Conservation (phyloP, 37 sponge, comb jelly and placozoan species). For the Haliclona indistincta region DNA sequence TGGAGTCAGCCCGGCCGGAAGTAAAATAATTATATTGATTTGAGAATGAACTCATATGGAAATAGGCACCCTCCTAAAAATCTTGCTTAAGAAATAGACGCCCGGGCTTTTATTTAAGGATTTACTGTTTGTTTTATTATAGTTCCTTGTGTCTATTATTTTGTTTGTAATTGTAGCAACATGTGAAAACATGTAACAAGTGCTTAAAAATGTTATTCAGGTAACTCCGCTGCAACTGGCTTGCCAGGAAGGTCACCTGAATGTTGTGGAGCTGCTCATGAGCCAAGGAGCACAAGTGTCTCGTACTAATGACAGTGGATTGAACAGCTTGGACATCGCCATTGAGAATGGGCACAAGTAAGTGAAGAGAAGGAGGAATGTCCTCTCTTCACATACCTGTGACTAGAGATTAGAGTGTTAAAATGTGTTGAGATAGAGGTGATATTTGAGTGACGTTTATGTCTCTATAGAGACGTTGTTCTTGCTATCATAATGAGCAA, state of each 20-base stretch:
- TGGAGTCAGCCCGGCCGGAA: too few relatives aligned
- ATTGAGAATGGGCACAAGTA: constrained; percentile 87
- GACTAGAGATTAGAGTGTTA: not conserved
- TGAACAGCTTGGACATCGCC: constrained; percentile 84
- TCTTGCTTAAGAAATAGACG: too few relatives aligned
- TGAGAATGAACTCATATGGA: too few relatives aligned
- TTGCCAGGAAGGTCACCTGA: constrained; percentile 63
- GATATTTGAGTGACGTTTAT: too few relatives aligned
- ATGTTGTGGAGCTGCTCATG: constrained; percentile 55
- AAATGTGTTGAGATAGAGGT: too few relatives aligned
- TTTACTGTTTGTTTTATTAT: not conserved
- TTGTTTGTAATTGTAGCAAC: too few relatives aligned
- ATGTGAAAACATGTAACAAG: not conserved
- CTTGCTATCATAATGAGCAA: constrained; percentile 56
- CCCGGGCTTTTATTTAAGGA: constrained; percentile 11
- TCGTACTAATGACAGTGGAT: constrained; percentile 17
- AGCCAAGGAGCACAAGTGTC: constrained; percentile 65
- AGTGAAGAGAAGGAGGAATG: constrained; percentile 12
- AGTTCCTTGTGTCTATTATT: not conserved
- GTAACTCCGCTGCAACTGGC: constrained; percentile 88
- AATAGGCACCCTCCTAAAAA: too few relatives aligned
- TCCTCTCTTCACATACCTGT: not conserved
- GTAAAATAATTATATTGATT: too few relatives aligned
- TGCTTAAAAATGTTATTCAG: constrained; percentile 18
- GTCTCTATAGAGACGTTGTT: constrained; percentile 67